Percentiles rank a stretch among this genome's conserved stretches.
Evolutionary conservation across 2,113 vertebrate species (phyloP).

Genomic region (Pangasianodon hypophthalmus): DNA sequence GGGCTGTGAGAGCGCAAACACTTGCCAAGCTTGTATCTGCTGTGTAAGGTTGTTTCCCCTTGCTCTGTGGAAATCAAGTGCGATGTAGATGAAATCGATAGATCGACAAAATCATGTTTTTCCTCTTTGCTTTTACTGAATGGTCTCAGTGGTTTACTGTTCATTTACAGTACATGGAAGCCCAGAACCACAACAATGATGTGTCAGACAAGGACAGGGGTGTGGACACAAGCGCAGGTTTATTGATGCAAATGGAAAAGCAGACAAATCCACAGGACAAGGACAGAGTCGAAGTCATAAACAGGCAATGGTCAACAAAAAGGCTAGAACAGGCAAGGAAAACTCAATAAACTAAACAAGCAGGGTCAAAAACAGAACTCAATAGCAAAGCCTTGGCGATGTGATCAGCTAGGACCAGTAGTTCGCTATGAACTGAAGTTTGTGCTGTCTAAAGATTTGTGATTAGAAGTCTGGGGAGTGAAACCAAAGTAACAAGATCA

Average conservation of each 20-base stretch:
- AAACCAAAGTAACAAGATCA: not conserved
- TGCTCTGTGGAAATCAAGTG: not conserved
- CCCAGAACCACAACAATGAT: not conserved
- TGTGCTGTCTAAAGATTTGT: not conserved
- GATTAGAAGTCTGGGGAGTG: not conserved
- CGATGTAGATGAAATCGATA: not conserved
- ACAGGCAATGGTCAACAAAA: not conserved
- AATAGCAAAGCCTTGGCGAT: not conserved
- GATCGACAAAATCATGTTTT: not conserved
- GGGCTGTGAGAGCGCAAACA: not conserved
- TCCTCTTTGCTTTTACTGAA: not conserved
- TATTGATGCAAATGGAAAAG: constrained; percentile 3
- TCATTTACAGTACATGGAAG: not conserved
- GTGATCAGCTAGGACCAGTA: not conserved
- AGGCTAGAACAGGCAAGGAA: not conserved
- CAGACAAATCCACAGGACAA: constrained; percentile 7
- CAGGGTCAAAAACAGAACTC: not conserved
- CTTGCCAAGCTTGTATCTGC: not conserved
- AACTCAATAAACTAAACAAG: not conserved
- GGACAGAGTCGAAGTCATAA: not conserved
- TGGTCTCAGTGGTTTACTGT: not conserved
- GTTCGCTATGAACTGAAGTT: not conserved
- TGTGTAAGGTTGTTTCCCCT: not conserved
- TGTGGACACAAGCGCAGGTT: not conserved
- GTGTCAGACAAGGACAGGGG: not conserved